Evolutionary conservation across 2,797 vertebrate genomes (phyloP).

Genomic region (Meriones psammophilus): DNA sequence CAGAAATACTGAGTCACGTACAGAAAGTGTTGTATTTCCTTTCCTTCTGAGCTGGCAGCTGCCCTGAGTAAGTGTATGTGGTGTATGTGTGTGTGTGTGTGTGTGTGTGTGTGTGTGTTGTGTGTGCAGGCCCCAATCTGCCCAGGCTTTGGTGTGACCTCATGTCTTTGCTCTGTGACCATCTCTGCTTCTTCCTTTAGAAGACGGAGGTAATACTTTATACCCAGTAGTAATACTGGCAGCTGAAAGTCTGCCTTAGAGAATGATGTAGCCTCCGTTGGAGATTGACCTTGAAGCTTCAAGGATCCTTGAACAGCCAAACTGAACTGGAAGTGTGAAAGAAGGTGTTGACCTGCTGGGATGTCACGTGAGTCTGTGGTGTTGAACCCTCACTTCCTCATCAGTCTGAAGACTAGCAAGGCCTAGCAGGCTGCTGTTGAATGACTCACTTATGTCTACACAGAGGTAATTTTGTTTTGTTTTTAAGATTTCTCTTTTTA

Average conservation of each 20-base stretch:
- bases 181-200: not conserved
- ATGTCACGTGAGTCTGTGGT: fast-evolving
- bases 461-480: no score
- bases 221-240: not conserved
- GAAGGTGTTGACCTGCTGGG: not conserved
- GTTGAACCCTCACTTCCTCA: not conserved
- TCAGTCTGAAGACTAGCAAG: fast-evolving
- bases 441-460: fast-evolving
- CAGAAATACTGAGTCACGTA: not conserved
- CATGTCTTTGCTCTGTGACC: not conserved
- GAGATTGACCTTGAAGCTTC: not conserved
- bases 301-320: not conserved
- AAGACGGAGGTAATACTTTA: not conserved
- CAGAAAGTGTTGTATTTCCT: no score
- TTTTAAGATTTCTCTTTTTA: no score
- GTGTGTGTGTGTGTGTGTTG: not conserved
- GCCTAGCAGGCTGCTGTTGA: fast-evolving
- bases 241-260: not conserved
- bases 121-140: not conserved
- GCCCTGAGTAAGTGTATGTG: not conserved
- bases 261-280: fast-evolving
- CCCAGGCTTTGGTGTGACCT: not conserved
- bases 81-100: not conserved
- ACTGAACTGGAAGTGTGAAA: fast-evolving
- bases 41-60: no score